These are phyloP conservation scores for Esperia sulphurella DNA, from an alignment of 2,888 invertebrate species.

Conservation along the genomic window DNA sequence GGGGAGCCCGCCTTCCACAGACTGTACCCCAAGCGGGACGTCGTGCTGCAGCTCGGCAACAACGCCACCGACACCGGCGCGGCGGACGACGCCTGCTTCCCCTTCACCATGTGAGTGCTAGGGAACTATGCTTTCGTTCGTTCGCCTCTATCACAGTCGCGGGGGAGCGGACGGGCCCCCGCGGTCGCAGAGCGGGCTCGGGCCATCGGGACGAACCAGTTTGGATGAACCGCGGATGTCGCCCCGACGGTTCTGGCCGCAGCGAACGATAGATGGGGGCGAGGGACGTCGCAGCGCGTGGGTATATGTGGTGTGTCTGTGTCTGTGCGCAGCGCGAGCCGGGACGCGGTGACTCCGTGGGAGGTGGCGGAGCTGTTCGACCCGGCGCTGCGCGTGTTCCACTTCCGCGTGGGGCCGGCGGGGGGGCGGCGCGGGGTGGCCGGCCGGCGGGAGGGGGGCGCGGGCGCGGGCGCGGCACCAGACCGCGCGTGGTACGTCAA, in stretches of 20 bases:
- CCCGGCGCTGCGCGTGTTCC: constrained; percentile 87
- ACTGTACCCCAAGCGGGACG: constrained; percentile 85
- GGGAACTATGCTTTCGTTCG: too few relatives aligned
- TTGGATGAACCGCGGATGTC: too few relatives aligned
- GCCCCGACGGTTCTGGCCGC: too few relatives aligned
- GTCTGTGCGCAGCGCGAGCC: constrained; percentile 19
- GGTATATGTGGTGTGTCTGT: too few relatives aligned
- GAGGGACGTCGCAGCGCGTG: too few relatives aligned
- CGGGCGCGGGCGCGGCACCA: constrained; percentile 82
- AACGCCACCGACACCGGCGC: constrained; percentile 69
- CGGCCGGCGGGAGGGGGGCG: constrained; percentile 39
- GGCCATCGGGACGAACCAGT: too few relatives aligned
- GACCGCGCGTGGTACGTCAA: constrained; percentile 95
- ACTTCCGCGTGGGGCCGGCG: constrained; percentile 90
- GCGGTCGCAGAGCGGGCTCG: too few relatives aligned
- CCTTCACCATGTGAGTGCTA: constrained; percentile 80
- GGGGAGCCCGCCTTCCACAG: constrained; percentile 92
- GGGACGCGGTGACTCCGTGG: constrained; percentile 64
- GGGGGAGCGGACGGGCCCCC: too few relatives aligned
- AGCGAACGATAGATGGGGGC: too few relatives aligned
- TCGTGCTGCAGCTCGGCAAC: constrained; percentile 82
- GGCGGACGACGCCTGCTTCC: constrained; percentile 84
- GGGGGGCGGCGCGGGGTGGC: constrained; percentile 87
- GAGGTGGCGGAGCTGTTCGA: constrained; percentile 82
- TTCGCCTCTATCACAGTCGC: too few relatives aligned